Conservation (phyloP, 1,140 invertebrate species). For the Caenorhabditis tropicalis region DNA sequence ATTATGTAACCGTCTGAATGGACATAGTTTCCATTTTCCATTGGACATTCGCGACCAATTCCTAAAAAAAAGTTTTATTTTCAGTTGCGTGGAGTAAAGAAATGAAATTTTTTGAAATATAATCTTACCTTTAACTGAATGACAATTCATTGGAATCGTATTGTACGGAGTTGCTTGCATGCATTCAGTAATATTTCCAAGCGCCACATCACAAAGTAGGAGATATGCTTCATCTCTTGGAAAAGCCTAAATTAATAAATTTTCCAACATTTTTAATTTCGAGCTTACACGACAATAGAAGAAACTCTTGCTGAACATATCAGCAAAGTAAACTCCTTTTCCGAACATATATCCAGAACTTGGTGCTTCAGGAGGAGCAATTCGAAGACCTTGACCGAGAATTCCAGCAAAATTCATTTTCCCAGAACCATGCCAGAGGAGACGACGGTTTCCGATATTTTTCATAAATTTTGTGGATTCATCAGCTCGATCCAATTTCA, state of each 20-base stretch:
- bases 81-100: no score
- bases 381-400: constrained; percentile 91
- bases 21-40: constrained; percentile 65
- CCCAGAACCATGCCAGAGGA: constrained; percentile 91
- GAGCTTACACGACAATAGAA: constrained; percentile 35
- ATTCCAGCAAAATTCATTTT: constrained; percentile 93
- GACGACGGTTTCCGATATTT: constrained; percentile 83
- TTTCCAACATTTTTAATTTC: no score
- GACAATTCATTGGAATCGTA: neutral
- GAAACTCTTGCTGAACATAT: constrained; percentile 92
- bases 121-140: constrained; percentile 3
- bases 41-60: constrained; percentile 80
- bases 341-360: constrained; percentile 96
- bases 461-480: constrained; percentile 84
- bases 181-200: constrained; percentile 87
- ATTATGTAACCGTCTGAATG: constrained; percentile 66
- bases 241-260: neutral
- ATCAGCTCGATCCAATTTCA: constrained; percentile 81
- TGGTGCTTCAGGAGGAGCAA: constrained; percentile 93
- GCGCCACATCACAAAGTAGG: constrained; percentile 91
- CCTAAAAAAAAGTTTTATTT: constrained; percentile 74
- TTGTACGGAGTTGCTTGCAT: constrained; percentile 79
- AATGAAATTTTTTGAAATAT: no score
- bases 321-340: constrained; percentile 87
- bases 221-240: constrained; percentile 72